These are phyloP conservation scores for Drosophila demipolita DNA, from an alignment of 2,888 invertebrate genomes.

Conservation along the genomic window DNA sequence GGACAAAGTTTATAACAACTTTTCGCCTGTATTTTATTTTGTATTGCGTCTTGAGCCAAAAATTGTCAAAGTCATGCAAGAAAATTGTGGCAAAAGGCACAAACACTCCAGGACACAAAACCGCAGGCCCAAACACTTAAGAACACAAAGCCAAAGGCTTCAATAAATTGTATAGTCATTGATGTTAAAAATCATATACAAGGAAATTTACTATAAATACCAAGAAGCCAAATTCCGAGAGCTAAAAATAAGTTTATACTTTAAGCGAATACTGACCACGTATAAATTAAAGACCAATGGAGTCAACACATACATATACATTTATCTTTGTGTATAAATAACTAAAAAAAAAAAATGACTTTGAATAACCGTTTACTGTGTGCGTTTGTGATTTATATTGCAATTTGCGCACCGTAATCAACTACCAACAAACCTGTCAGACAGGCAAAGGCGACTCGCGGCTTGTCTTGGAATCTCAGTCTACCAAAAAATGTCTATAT, in stretches of 20 bases:
- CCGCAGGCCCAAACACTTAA: slow-evolving; percentile 48
- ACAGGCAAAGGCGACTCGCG: slow-evolving; percentile 9
- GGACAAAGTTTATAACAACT: slow-evolving; percentile 58
- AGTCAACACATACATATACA: slow-evolving; percentile 36
- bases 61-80: slow-evolving; percentile 68
- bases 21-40: slow-evolving; percentile 41
- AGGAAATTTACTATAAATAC: slow-evolving; percentile 2
- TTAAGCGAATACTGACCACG: slow-evolving; percentile 27
- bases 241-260: slow-evolving; percentile 6
- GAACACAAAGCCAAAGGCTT: slow-evolving; percentile 54
- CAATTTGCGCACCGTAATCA: slow-evolving; percentile 74
- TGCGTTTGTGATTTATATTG: slow-evolving; percentile 68
- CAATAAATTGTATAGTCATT: slow-evolving; percentile 46
- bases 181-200: slow-evolving; percentile 22
- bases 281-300: slow-evolving; percentile 23
- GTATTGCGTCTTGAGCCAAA: slow-evolving; percentile 29
- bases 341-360: slow-evolving; percentile 26
- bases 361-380: slow-evolving; percentile 53
- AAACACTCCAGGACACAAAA: slow-evolving; percentile 51
- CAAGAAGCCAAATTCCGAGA: background rate
- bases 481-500: slow-evolving; percentile 28
- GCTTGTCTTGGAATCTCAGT: slow-evolving; percentile 1
- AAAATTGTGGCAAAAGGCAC: slow-evolving; percentile 50
- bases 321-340: slow-evolving; percentile 2
- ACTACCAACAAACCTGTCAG: slow-evolving; percentile 24